phyloP scores from a whole-genome alignment of 2,888 invertebrate genomes.

The Meiosimyza decipiens region DNA sequence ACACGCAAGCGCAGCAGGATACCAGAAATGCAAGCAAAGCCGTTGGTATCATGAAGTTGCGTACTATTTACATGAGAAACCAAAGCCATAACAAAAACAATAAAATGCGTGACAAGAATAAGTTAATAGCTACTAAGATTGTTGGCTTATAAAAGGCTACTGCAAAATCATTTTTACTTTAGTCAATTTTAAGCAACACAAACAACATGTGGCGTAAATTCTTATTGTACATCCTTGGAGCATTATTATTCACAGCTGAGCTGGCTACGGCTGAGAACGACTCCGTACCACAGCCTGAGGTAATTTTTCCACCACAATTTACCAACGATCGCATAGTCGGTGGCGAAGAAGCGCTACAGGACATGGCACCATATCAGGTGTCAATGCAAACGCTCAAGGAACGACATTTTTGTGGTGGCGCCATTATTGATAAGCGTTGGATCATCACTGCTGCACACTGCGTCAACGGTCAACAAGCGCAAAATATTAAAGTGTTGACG shows the following conservation, averaged over 20 bases:
- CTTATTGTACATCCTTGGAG: background rate
- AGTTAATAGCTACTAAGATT: background rate
- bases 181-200: background rate
- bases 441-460: slow-evolving; percentile 64
- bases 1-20: slow-evolving; percentile 15
- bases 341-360: slow-evolving; percentile 56
- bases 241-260: slow-evolving; percentile 21
- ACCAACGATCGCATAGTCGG: slow-evolving; percentile 58
- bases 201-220: background rate
- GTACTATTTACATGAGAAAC: background rate
- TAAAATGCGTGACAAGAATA: slow-evolving; percentile 17
- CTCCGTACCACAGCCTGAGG: slow-evolving; percentile 37
- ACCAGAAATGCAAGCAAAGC: background rate
- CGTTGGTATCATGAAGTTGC: background rate
- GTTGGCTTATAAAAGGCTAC: slow-evolving; percentile 9
- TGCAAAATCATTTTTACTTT: background rate
- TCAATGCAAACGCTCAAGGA: slow-evolving; percentile 56
- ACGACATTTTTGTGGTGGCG: slow-evolving; percentile 63
- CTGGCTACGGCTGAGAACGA: background rate
- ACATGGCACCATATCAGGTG: slow-evolving; percentile 62
- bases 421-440: slow-evolving; percentile 60
- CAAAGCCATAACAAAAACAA: background rate
- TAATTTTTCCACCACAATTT: slow-evolving; percentile 54
- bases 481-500: slow-evolving; percentile 53
- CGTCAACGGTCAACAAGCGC: slow-evolving; percentile 51